phyloP scores from a whole-genome alignment of 2,888 invertebrate genomes.

The Morinoia aosen region DNA sequence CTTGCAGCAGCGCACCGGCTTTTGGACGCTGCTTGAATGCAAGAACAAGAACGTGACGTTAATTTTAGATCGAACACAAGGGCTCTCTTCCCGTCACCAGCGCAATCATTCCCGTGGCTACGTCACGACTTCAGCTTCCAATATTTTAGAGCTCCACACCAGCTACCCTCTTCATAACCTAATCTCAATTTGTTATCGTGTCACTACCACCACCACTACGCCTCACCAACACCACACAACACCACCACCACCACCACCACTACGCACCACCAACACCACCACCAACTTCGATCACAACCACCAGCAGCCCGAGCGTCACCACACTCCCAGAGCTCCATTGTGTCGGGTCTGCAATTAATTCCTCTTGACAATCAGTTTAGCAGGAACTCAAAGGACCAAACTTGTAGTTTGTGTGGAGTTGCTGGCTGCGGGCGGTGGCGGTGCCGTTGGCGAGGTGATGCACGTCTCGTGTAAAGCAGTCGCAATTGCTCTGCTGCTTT shows the following conservation, averaged over 20 bases:
- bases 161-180: background rate
- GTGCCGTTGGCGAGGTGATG: background rate
- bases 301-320: conserved; percentile 32
- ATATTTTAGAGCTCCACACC: background rate
- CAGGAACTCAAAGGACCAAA: background rate
- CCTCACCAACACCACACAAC: background rate
- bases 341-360: conserved; percentile 16
- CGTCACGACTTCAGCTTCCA: background rate
- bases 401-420: background rate
- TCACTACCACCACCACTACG: background rate
- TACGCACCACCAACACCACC: background rate
- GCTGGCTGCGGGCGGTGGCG: background rate
- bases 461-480: background rate
- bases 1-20: background rate
- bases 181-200: background rate
- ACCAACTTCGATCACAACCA: conserved; percentile 35
- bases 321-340: conserved; percentile 23
- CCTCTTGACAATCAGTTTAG: conserved; percentile 44
- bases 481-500: background rate
- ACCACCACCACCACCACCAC: conserved; percentile 44
- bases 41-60: background rate
- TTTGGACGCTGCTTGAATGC: background rate
- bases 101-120: too few relatives aligned
- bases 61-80: background rate
- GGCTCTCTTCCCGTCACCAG: too few relatives aligned